Evolutionary conservation across 2,797 vertebrate genomes (phyloP).

Genomic region (Enteromius paludinosus): DNA sequence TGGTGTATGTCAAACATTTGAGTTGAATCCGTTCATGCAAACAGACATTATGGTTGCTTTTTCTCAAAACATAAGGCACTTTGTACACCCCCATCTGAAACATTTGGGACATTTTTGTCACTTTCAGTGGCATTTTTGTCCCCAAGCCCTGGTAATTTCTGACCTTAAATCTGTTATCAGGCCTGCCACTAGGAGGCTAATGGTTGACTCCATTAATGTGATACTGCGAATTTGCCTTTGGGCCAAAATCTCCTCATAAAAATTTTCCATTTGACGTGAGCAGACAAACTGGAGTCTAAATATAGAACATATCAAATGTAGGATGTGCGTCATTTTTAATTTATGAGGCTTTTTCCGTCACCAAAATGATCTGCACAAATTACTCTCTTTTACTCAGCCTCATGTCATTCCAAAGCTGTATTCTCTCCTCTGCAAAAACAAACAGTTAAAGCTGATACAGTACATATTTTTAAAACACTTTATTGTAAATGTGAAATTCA

Average conservation of each 20-base stretch:
- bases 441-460: background rate
- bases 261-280: slow-evolving; percentile 24
- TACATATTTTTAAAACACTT: no score
- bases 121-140: background rate
- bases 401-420: background rate
- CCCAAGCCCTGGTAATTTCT: background rate
- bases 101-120: background rate
- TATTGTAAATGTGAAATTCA: no score
- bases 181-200: slow-evolving; percentile 55
- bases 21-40: background rate
- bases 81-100: background rate
- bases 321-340: background rate
- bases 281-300: slow-evolving; percentile 13
- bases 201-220: slow-evolving; percentile 56
- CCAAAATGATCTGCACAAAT: background rate
- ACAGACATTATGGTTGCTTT: background rate
- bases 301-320: slow-evolving; percentile 49
- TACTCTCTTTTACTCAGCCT: background rate
- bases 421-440: background rate
- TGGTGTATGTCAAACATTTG: background rate
- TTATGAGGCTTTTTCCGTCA: slow-evolving; percentile 10
- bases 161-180: slow-evolving; percentile 33
- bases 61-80: background rate
- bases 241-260: slow-evolving; percentile 27
- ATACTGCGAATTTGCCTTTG: slow-evolving; percentile 24